Base-by-base conservation (phyloP, 1,140 invertebrate species). In the Choristoneura fumiferana region DNA sequence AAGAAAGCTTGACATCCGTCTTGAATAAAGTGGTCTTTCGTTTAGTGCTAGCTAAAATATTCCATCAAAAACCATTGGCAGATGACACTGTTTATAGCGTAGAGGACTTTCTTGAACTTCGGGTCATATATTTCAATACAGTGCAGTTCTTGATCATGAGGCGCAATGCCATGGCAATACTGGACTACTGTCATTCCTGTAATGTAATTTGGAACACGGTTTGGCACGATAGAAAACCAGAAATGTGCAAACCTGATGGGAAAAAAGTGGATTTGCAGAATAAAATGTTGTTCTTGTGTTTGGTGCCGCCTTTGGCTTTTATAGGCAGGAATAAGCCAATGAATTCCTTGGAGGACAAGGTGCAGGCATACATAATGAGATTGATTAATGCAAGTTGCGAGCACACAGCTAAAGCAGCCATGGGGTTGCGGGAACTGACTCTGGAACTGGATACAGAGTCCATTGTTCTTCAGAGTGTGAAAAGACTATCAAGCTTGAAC, bases 331-430 rank as follows among this genome's bases (percentile, higher is more conserved):
- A 81, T 2, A 40, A 57, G 52, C 62, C 59, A 22, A 10, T n/a
- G 2, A 45, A 76, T 65, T 40, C 8, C 43, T 2, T 54, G 52
- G 12, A 53, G 22, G 22, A 37, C 37, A 45, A 67, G 70, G 92
- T 93, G 2, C 90, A 94, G 49, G 87, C 92, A 45, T 95, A 92
- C 65, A 74, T 94, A 34, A 87, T 90, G 13, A 94, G 93, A 71
- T 66, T 95, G 5, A 90, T 94, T 37, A 90, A 91, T 15, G 87
- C 92, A 13, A 91, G 92, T 4, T 93, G 91, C 52, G 92, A 92
- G 63, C 88, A 92, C 18, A 92, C 93, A 0, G 89, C 93, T 1
- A 88, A 93, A 54, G 71, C 93, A 2, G 90, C 90, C 22, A 95
- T 94, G 60, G 80, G 85, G 4, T 81, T 93, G 55, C 83, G 93